Conservation (phyloP, 2,113 vertebrate species). For the Herpetotheres cachinnans region DNA sequence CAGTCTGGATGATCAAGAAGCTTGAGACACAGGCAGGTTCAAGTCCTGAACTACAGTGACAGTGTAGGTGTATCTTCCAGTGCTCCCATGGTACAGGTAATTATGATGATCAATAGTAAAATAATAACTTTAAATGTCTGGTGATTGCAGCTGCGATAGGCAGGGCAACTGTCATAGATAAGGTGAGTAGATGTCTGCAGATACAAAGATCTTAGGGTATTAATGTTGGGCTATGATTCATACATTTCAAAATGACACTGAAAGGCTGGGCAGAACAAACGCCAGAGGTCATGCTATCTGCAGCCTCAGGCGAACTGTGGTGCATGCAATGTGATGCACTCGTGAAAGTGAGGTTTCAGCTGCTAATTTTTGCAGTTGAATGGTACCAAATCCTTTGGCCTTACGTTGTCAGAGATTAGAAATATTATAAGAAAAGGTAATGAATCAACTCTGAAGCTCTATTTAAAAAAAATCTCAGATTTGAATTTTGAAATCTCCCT, state of each 20-base stretch:
- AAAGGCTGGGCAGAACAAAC: neutral
- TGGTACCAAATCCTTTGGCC: neutral
- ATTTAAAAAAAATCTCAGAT: neutral
- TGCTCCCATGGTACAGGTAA: neutral
- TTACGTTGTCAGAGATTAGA: rapidly evolving
- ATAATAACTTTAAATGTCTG: neutral
- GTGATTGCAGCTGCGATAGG: neutral
- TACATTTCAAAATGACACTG: neutral
- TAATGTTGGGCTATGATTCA: neutral
- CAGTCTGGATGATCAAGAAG: neutral
- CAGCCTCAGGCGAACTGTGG: neutral
- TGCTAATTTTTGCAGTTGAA: neutral
- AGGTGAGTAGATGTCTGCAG: neutral
- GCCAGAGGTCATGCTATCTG: too few species aligned
- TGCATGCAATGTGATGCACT: neutral
- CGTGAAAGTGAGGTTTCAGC: neutral
- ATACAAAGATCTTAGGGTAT: neutral
- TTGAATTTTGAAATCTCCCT: neutral
- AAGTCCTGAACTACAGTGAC: neutral
- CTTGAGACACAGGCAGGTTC: neutral
- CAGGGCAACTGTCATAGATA: neutral
- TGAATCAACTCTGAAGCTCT: neutral
- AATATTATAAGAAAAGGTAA: neutral
- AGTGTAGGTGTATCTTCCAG: neutral
- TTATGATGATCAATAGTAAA: neutral